Percentiles rank a stretch among this genome's conserved stretches.
Evolutionary conservation across 2,888 invertebrate genomes (phyloP).

Genomic region (Hydraecia micacea): DNA sequence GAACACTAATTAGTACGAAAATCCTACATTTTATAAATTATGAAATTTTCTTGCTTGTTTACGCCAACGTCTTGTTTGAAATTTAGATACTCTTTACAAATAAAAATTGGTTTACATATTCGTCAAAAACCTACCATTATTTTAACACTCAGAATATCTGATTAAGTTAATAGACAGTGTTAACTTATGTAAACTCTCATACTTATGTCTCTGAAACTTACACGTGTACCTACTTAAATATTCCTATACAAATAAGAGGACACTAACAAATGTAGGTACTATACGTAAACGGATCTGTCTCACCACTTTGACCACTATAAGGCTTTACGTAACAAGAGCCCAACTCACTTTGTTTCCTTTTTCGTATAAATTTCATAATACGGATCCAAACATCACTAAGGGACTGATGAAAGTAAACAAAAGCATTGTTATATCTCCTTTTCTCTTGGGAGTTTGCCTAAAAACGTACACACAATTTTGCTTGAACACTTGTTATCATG

Average conservation of each 20-base stretch:
- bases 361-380: slow-evolving; percentile 69
- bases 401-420: slow-evolving; percentile 74
- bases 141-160: neutral
- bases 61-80: neutral
- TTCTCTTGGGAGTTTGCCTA: slow-evolving; percentile 67
- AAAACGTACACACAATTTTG: slow-evolving; percentile 73
- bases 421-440: slow-evolving; percentile 73
- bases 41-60: neutral
- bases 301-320: slow-evolving; percentile 60
- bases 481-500: slow-evolving; percentile 71
- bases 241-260: slow-evolving; percentile 28
- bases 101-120: neutral
- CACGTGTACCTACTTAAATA: neutral
- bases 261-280: slow-evolving; percentile 34
- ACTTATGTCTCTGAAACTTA: slow-evolving; percentile 11
- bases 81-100: neutral
- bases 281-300: slow-evolving; percentile 56
- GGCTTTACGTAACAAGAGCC: slow-evolving; percentile 62
- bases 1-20: neutral
- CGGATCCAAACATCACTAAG: slow-evolving; percentile 70
- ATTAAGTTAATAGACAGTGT: neutral
- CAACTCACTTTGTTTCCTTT: slow-evolving; percentile 64
- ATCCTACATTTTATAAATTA: neutral
- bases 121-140: neutral
- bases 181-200: neutral